Evolutionary conservation across 2,797 vertebrate genomes (phyloP), one percentile per base, ranked within the genome.

Genomic region (Staurois parvus): DNA sequence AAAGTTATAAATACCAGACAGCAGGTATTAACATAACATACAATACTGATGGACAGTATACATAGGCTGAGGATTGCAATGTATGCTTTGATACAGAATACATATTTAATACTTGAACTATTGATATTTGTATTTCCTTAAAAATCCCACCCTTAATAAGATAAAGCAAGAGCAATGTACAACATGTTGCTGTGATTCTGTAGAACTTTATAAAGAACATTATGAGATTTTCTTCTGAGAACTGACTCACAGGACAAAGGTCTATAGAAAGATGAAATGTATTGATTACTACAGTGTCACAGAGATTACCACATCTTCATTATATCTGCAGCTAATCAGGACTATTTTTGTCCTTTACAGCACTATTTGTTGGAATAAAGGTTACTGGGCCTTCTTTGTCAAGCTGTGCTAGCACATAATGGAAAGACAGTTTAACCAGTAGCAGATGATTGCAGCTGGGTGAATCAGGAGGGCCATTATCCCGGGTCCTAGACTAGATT

Each of bases 221-320:
- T 66, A 26, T 62, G 10, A 40, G 17, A 34, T 19, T 81, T 59
- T 40, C 32, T 40, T 8, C 24, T 37, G 34, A n/a, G 45, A 72
- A 9, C 52, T 77, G 48, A 72, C 72, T 73, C 83, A 81, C 19
- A 64, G 72, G 42, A 48, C 84, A 81, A 85, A 85, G 84, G 75
- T 28, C 78, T 64, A 42, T 19, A 42, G 77, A 75, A 68, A 85
- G 5, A 80, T 56, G 59, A 81, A 81, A 85, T 75, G 29, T 42
- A 70, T 42, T 81, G 84, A 85, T 76, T 28, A 40, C 59, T 69
- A 40, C 10, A 85, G 84, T 48, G 52, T 75, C 78, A 80, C 30
- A 8, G 32, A 19, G 68, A 28, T 52, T 52, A 52, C 48, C 64
- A 79, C 19, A 69, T 69, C 48, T 66, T 24, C n/a, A 29, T n/a